Evolutionary conservation across 2,113 vertebrate species (phyloP), one percentile per base, ranked within the genome.

Genomic region (Sterna hirundo): DNA sequence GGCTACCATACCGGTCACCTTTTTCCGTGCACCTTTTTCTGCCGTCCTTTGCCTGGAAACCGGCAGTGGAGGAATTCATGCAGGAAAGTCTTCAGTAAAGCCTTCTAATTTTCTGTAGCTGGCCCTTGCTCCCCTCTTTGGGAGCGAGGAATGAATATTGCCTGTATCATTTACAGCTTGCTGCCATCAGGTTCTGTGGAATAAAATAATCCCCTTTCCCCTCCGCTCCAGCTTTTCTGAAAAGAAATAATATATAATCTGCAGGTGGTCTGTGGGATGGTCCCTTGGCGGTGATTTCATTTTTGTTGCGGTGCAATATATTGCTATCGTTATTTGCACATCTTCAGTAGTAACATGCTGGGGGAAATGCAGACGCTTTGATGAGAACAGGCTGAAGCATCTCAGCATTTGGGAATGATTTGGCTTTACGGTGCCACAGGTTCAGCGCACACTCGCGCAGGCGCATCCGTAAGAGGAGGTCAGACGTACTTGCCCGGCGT

Each of bases 221-320:
- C 72, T 26, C 64, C 75, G 83, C 86, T 89, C 55, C 60, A 51
- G 38, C 23, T 78, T 81, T 94, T 81, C 83, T 86, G 83, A 82
- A 92, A 93, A 75, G 29, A 93, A 90, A 86, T 96, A 47, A 93
- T 93, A 91, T 84, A 91, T 78, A 94, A 94, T 75, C 86, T 96
- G 86, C 92, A 96, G 95, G 95, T 96, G 96, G 95, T 91, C 86
- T 89, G 93, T 66, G 64, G 64, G 82, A 81, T 58, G 42, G 90
- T 96, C 96, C 94, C 95, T 92, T 47, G 79, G 42, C 1, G 1
- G 60, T 93, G 83, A 88, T 92, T 93, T 96, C 12, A 49, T 93
- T 92, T 94, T 88, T 13, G 1, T 78, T 92, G 83, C 6, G 2
- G 58, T 75, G 60, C 75, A 46, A 80, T 83, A 71, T 66, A 70